Evolutionary conservation across 2,888 invertebrate genomes (phyloP).

Genomic region (Bembecia ichneumoniformis): DNA sequence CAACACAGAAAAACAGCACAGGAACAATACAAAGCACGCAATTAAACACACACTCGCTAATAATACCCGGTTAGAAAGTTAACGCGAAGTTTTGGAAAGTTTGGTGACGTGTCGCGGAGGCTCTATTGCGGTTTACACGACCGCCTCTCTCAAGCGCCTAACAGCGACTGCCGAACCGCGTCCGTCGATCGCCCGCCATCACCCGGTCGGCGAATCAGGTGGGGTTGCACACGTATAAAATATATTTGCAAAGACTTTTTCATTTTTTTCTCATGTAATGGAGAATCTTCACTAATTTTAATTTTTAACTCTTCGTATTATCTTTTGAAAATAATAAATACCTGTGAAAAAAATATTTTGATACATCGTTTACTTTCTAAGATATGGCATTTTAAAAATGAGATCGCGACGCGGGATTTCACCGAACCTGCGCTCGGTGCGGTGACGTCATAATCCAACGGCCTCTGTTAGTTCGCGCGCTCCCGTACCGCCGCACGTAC

Average conservation of each 20-base stretch:
- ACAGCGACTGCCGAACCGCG: constrained; percentile 29
- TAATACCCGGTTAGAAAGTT: constrained; percentile 41
- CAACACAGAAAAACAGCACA: constrained; percentile 46
- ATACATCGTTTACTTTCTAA: no score
- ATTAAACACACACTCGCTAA: background rate
- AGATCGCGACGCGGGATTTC: no score
- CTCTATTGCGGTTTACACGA: constrained; percentile 16
- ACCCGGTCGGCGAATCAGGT: constrained; percentile 27
- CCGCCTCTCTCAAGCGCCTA: constrained; percentile 25
- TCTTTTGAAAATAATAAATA: no score
- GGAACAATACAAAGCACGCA: constrained; percentile 25
- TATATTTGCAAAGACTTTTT: background rate
- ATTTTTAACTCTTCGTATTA: no score
- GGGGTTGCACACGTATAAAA: constrained; percentile 26
- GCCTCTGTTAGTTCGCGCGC: no score
- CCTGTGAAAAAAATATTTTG: no score
- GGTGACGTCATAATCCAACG: no score
- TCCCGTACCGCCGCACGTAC: no score
- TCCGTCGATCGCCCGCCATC: background rate
- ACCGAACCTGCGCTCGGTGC: no score
- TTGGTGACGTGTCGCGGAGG: constrained; percentile 45
- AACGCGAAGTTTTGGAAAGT: constrained; percentile 1
- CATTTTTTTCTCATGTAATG: no score
- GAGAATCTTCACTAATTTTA: no score
- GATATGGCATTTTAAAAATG: no score